A percentile compares a stretch with the other conserved stretches of the same genome.
Evolutionary conservation across 1,140 invertebrate species (phyloP).

Genomic region (Drosophila carrolli): DNA sequence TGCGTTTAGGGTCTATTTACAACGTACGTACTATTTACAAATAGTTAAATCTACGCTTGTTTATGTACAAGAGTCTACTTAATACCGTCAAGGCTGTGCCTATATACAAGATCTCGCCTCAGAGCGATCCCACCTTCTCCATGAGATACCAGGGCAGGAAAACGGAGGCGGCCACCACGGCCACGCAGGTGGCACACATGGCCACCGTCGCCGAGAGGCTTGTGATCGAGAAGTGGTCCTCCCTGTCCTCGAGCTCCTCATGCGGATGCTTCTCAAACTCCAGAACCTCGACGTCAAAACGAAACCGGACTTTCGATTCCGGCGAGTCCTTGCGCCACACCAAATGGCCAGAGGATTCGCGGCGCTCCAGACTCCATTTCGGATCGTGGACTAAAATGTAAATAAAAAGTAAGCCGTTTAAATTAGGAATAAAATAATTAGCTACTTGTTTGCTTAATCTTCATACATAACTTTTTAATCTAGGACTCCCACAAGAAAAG

Average conservation of each 20-base stretch:
- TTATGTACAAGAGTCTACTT: slow-evolving; percentile 69
- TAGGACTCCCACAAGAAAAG: too few relatives aligned
- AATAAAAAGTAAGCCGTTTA: not conserved
- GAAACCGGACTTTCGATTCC: slow-evolving; percentile 85
- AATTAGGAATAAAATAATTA: too few relatives aligned
- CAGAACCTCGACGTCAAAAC: slow-evolving; percentile 85
- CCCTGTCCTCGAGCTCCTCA: slow-evolving; percentile 70
- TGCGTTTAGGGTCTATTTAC: slow-evolving; percentile 48
- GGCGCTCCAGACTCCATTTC: slow-evolving; percentile 85
- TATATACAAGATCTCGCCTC: slow-evolving; percentile 31
- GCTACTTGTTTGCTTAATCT: too few relatives aligned
- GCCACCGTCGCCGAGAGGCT: slow-evolving; percentile 70
- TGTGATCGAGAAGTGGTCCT: slow-evolving; percentile 62
- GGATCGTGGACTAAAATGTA: slow-evolving; percentile 82
- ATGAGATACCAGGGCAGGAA: slow-evolving; percentile 85
- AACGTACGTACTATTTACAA: slow-evolving; percentile 64
- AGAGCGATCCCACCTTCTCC: slow-evolving; percentile 70
- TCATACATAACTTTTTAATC: too few relatives aligned
- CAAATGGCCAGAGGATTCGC: slow-evolving; percentile 84
- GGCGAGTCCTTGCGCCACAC: slow-evolving; percentile 85
- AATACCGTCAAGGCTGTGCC: slow-evolving; percentile 61
- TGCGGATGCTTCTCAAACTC: slow-evolving; percentile 85
- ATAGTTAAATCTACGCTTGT: slow-evolving; percentile 55
- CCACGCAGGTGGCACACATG: slow-evolving; percentile 84
- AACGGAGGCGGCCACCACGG: slow-evolving; percentile 85